Percentiles rank a stretch among this genome's conserved stretches.
Evolutionary conservation across 2,113 vertebrate species (phyloP).

Genomic region (Pagrus major): DNA sequence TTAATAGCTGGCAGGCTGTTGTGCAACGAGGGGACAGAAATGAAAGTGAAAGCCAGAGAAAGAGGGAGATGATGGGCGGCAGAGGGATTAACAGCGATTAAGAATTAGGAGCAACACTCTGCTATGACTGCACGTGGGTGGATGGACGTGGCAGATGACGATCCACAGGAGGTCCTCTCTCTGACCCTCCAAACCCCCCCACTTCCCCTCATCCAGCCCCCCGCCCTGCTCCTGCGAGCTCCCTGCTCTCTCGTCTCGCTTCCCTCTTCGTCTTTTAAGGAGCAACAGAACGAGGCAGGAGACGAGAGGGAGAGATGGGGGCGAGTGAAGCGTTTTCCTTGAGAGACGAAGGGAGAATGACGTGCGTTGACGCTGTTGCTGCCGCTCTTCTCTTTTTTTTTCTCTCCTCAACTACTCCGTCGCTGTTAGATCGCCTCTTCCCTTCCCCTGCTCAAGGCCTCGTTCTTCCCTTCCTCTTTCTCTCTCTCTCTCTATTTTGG

Average conservation of each 20-base stretch:
- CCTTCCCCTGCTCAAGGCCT: neutral
- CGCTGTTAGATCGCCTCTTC: neutral
- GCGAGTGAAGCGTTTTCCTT: slow-evolving; percentile 55
- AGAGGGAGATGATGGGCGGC: slow-evolving; percentile 57
- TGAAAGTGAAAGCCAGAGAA: slow-evolving; percentile 53
- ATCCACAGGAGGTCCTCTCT: slow-evolving; percentile 58
- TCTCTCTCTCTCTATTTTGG: neutral
- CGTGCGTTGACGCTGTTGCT: slow-evolving; percentile 20
- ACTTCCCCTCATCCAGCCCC: neutral
- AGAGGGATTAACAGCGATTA: slow-evolving; percentile 81
- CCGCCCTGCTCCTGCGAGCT: neutral
- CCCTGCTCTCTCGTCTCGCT: slow-evolving; percentile 10
- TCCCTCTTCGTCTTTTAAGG: slow-evolving; percentile 36
- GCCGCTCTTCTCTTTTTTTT: slow-evolving; percentile 5
- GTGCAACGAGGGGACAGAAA: slow-evolving; percentile 36
- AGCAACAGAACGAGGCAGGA: slow-evolving; percentile 26
- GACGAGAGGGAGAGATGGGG: slow-evolving; percentile 25
- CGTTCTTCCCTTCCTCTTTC: neutral
- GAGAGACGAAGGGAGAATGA: slow-evolving; percentile 62
- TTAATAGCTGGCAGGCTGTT: slow-evolving; percentile 35
- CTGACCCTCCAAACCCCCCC: neutral
- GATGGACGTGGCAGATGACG: slow-evolving; percentile 68
- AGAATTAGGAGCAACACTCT: slow-evolving; percentile 78
- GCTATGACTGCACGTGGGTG: slow-evolving; percentile 45
- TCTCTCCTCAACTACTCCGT: neutral